Evolutionary conservation across 2,797 vertebrate species (phyloP).

Genomic region (Hippoglossus hippoglossus): DNA sequence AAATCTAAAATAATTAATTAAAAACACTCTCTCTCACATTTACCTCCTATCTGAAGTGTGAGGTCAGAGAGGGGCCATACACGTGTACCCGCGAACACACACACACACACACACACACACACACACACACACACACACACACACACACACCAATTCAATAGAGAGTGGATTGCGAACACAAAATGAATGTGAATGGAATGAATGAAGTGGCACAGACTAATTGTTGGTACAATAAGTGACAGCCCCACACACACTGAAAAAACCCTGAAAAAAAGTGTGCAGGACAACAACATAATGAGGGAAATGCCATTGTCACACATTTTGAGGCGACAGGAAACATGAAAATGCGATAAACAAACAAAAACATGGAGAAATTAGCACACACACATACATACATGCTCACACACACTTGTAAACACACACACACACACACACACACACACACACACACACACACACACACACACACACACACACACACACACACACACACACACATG

Average conservation of each 20-base stretch:
- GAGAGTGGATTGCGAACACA: conserved; percentile 7
- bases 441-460: conserved; percentile 9
- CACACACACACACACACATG: conserved; percentile 6
- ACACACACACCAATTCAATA: not conserved
- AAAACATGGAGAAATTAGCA: not conserved
- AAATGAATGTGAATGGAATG: conserved; percentile 18
- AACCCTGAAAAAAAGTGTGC: not conserved
- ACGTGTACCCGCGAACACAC: not conserved
- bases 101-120: not conserved
- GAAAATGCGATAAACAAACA: conserved; percentile 25
- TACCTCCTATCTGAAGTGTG: not conserved
- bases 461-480: conserved; percentile 5
- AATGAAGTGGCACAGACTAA: not conserved
- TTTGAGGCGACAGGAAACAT: conserved; percentile 4
- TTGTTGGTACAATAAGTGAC: conserved; percentile 5
- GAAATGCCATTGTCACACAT: not conserved
- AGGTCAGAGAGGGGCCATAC: conserved; percentile 2
- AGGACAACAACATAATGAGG: not conserved
- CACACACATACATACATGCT: too few species aligned
- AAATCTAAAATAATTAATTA: conserved; percentile 10
- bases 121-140: conserved; percentile 3
- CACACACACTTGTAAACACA: not conserved
- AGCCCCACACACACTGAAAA: not conserved
- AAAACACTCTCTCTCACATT: not conserved
- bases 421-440: conserved; percentile 15